phyloP scores from a whole-genome alignment of 2,888 invertebrate genomes.

The Mythimna impura region DNA sequence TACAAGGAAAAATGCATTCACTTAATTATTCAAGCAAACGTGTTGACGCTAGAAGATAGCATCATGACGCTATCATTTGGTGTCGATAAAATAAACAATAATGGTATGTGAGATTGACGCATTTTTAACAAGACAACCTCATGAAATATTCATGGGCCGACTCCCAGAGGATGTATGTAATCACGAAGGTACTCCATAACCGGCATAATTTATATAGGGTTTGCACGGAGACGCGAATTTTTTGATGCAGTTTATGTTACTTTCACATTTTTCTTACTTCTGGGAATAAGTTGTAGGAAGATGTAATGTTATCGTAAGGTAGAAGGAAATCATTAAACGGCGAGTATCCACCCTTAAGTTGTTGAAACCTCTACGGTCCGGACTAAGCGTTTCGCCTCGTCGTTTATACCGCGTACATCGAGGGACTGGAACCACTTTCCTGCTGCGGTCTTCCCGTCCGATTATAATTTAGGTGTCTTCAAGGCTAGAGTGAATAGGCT shows the following conservation, averaged over 20 bases:
- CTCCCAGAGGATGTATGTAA: constrained; percentile 81
- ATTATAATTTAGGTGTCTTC: no score
- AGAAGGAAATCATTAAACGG: no score
- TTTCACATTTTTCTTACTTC: background rate
- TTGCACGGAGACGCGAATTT: constrained; percentile 53
- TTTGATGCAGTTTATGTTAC: constrained; percentile 9
- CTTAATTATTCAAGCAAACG: constrained; percentile 59
- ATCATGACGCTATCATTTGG: constrained; percentile 69
- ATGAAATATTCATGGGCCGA: constrained; percentile 83
- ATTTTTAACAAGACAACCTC: constrained; percentile 86
- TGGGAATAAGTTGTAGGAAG: background rate
- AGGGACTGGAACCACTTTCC: no score
- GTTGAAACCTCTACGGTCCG: no score
- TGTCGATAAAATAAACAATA: constrained; percentile 83
- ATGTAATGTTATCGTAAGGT: no score
- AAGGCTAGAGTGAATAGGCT: no score
- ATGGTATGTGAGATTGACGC: constrained; percentile 80
- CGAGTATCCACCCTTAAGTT: no score
- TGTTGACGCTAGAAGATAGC: constrained; percentile 61
- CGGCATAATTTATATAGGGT: constrained; percentile 73
- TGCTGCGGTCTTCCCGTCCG: no score
- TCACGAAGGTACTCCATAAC: constrained; percentile 77
- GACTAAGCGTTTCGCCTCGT: no score
- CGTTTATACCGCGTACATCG: no score
- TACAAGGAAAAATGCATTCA: constrained; percentile 52